phyloP scores from a whole-genome alignment of 1,140 invertebrate species.

The Eupristina koningsbergeri region DNA sequence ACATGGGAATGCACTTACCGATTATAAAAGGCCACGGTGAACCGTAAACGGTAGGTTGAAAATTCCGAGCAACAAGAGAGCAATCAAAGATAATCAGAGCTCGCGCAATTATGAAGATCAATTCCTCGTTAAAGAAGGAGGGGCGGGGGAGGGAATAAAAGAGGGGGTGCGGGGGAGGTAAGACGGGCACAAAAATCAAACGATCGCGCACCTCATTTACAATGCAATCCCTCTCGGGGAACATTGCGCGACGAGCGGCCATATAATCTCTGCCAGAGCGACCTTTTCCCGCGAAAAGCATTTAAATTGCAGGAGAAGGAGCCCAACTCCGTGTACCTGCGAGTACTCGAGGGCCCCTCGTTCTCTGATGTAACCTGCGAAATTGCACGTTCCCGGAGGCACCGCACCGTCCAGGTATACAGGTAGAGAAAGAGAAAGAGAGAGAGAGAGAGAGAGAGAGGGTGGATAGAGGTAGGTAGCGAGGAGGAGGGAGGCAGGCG shows the following conservation, averaged over 20 bases:
- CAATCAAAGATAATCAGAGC: background rate
- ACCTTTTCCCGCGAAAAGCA: slow-evolving; percentile 21
- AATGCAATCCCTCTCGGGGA: background rate
- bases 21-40: background rate
- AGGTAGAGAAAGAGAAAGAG: background rate
- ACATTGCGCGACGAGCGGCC: background rate
- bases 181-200: background rate
- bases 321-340: background rate
- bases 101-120: background rate
- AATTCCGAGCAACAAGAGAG: background rate
- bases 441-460: background rate
- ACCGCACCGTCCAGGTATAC: background rate
- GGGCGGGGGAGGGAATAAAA: background rate
- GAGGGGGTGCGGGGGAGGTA: background rate
- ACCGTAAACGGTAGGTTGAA: background rate
- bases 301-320: slow-evolving; percentile 19
- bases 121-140: slow-evolving; percentile 4
- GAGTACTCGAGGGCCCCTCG: background rate
- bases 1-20: slow-evolving; percentile 7
- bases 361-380: slow-evolving; percentile 32
- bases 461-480: background rate
- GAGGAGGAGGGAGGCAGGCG: background rate
- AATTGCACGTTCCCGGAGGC: slow-evolving; percentile 16
- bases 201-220: background rate
- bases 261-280: background rate